A percentile compares a stretch with the other conserved stretches of the same genome.
phyloP scores from a whole-genome alignment of 1,140 invertebrate species.

The Lucilia cuprina region DNA sequence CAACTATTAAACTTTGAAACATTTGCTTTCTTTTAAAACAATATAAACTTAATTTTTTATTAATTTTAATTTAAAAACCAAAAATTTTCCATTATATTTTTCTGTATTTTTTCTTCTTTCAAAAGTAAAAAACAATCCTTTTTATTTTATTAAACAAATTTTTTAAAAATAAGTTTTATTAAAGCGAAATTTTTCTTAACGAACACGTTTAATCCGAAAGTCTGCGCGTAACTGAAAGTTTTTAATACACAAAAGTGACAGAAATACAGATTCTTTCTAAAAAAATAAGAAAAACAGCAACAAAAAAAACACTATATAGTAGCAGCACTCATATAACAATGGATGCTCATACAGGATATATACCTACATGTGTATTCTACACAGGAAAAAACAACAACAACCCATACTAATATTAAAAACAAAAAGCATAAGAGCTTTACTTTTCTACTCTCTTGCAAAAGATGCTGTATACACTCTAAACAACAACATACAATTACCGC shows the following conservation, averaged over 20 bases:
- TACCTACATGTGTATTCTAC: neutral
- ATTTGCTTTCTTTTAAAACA: neutral
- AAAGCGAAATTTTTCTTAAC: no score
- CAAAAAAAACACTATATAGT: neutral
- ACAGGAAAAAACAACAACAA: neutral
- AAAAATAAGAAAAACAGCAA: neutral
- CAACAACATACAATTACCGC: no score
- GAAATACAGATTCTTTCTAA: neutral
- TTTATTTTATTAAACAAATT: neutral
- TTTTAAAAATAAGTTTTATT: neutral
- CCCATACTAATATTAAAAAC: no score
- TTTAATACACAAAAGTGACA: neutral
- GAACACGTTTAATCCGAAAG: conserved; percentile 27
- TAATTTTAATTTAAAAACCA: no score
- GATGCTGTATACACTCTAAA: neutral
- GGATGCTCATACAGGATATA: neutral
- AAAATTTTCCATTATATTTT: no score
- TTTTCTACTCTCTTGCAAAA: no score
- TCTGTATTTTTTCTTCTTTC: no score
- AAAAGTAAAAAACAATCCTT: neutral
- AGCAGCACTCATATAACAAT: neutral
- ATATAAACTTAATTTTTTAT: neutral
- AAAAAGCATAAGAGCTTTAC: no score
- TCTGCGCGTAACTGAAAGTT: conserved; percentile 29
- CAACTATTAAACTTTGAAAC: neutral